Base-by-base conservation (phyloP, 2,113 vertebrate species). In the Caretta caretta region DNA sequence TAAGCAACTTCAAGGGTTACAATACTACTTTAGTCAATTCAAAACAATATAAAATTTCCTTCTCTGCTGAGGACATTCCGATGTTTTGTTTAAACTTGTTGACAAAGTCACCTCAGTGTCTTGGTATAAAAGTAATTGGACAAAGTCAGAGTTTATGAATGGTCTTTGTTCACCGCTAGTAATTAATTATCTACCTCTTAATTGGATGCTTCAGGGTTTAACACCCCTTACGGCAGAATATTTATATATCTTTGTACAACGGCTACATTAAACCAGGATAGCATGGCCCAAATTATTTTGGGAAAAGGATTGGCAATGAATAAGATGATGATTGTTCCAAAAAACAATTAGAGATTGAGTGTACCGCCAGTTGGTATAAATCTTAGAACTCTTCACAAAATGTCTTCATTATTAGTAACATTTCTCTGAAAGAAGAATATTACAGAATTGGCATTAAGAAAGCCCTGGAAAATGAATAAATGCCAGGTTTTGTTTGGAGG, bases 371-470 rank as follows among this genome's bases (percentile, higher is more conserved):
- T 88, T 94, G 94, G 85, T 92, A 75, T 97, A 97, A 97, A 97
- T 97, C 92, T 86, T 93, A 86, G 46, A 96, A 76, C 76, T 82
- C 96, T 97, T 92, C 87, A 91, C 92, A 95, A 90, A 82, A 92
- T 89, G 78, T 76, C 81, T 97, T 85, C 76, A 51, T 95, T 93
- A 93, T 94, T 84, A 97, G 94, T 96, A 81, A 27, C 92, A 85
- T 94, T 96, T 97, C 80, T 96, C 83, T 91, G 91, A 90, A 96
- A 94, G 95, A 97, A 96, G 59, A 95, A 93, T 97, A 96, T 89
- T 88, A 95, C 92, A 87, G 87, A 81, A 88, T 51, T 93, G 92
- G 86, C 59, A 17, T 93, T 69, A 90, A 92, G 87, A 92, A 96
- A 96, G 92, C 86, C 92, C 91, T 96, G 96, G 94, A 97, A 93